Percentiles rank a stretch among this genome's conserved stretches.
phyloP scores from a whole-genome alignment of 2,797 vertebrate species.

The Limnodromus scolopaceus region DNA sequence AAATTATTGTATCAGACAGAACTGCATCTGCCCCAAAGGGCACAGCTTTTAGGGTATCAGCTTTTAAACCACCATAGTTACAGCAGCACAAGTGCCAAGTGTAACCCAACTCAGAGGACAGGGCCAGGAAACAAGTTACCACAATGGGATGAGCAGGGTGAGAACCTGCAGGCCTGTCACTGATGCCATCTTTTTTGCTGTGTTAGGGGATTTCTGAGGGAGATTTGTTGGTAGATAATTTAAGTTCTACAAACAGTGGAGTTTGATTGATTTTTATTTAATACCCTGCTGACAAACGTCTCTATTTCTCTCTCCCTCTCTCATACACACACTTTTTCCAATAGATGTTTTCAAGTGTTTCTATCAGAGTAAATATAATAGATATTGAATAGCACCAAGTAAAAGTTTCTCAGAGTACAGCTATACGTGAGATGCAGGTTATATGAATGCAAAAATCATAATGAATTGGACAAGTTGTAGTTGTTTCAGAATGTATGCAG shows the following conservation, averaged over 20 bases:
- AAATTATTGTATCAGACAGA: background rate
- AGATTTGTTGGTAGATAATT: background rate
- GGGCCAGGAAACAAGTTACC: background rate
- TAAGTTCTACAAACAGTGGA: background rate
- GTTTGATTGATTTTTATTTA: background rate
- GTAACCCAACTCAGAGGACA: background rate
- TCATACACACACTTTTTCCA: background rate
- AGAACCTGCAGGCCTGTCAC: background rate
- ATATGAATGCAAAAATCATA: background rate
- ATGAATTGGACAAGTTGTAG: background rate
- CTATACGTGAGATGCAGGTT: background rate
- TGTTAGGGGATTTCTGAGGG: background rate
- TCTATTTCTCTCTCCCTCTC: background rate
- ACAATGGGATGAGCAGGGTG: background rate
- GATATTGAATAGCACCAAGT: background rate
- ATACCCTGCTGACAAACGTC: background rate
- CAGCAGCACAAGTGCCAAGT: background rate
- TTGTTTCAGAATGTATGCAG: background rate
- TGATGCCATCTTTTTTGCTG: background rate
- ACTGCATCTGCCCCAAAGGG: background rate
- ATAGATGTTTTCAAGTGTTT: background rate
- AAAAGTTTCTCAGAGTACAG: background rate
- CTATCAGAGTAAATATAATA: background rate
- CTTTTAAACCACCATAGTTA: accelerated
- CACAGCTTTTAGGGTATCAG: background rate